phyloP scores from a whole-genome alignment of 2,797 vertebrate genomes.

The Ciconia nigra region DNA sequence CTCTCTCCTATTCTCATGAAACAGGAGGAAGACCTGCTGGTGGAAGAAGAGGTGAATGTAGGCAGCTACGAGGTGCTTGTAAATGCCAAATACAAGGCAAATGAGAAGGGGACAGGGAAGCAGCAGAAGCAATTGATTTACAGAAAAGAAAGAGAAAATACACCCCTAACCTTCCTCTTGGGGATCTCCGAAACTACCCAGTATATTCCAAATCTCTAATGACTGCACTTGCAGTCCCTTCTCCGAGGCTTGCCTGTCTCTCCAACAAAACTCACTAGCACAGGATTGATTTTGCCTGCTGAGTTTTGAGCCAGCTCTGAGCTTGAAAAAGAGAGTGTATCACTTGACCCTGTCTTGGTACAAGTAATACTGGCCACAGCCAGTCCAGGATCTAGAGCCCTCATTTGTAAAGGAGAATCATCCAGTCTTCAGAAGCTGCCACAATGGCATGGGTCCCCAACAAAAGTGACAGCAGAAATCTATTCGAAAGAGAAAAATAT shows the following conservation, averaged over 20 bases:
- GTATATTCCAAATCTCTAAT: background rate
- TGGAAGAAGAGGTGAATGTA: background rate
- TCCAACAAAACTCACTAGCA: background rate
- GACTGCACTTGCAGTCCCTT: background rate
- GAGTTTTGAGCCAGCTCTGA: background rate
- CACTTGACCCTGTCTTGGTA: background rate
- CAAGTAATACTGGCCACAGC: background rate
- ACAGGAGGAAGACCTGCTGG: background rate
- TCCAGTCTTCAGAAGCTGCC: background rate
- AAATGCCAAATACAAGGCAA: background rate
- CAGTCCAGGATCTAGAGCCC: background rate
- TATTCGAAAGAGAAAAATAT: background rate
- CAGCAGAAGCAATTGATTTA: background rate
- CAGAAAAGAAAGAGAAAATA: background rate
- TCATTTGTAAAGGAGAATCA: background rate
- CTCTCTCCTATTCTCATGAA: background rate
- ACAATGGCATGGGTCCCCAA: background rate
- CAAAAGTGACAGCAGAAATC: background rate
- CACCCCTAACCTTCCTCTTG: background rate
- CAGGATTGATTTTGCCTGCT: background rate
- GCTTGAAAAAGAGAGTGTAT: background rate
- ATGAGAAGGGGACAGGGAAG: background rate
- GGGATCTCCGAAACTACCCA: background rate
- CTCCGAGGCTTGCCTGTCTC: fast-evolving
- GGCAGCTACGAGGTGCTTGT: background rate